Evolutionary conservation across 2,113 vertebrate genomes (phyloP), one percentile per base, ranked within the genome.

Genomic region (Cinclus cinclus): DNA sequence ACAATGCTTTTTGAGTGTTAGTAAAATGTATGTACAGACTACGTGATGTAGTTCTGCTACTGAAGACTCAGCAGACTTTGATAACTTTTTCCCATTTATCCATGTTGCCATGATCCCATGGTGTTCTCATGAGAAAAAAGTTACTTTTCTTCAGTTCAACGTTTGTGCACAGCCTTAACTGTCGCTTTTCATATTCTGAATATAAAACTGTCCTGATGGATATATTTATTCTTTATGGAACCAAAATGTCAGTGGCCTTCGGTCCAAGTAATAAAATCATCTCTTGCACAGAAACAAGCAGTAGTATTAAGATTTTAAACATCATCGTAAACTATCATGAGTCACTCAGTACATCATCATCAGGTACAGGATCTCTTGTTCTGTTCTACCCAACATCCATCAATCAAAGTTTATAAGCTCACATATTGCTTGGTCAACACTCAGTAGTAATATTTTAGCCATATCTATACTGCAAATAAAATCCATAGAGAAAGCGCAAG

Each of bases 381-480:
- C 71, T 8, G 5, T 94, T 96, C 87, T 94, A 52, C 91, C 67
- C 84, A 95, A 49, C 42, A 90, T 85, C 88, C 68, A 96, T 95
- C 96, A 83, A 96, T 97, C 95, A 97, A 70, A 96, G 28, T 97
- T 97, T 97, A 97, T 95, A 92, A 76, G 89, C 95, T 97, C 69
- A 89, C 91, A 97, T 96, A 95, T 89, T 83, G 78, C 84, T 97
- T 96, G 95, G 94, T 94, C 92, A 93, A 90, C 87, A 83, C 88
- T 95, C 81, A 70, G 39, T 59, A 69, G 68, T 68, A 92, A 83
- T 96, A 84, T 92, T 97, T 94, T 94, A 96, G 69, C 42, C 44
- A 74, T 97, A 96, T 62, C 96, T 67, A 83, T 59, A 62, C 73
- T 52, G 46, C 55, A 96, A 89, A 97, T 92, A 95, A 96, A 95